Evolutionary conservation across 2,888 invertebrate species (phyloP), one percentile per base, ranked within the genome.

Genomic region (Agonopterix alstromeriana): DNA sequence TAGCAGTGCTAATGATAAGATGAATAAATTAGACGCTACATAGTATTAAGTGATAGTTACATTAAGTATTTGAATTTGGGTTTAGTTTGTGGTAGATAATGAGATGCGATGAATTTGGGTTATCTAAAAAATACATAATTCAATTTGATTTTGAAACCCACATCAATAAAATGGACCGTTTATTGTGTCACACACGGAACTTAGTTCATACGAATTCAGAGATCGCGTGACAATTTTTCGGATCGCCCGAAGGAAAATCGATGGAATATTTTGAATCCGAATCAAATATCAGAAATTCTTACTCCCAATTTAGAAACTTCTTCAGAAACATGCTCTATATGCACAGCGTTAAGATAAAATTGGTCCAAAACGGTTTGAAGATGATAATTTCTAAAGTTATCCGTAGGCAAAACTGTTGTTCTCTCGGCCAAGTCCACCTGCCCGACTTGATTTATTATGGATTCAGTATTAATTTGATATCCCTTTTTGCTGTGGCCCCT

Each of bases 381-480:
- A 75, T 76, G 83, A 85, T 87, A 80, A 86, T 86, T 83, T 83
- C 79, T 74, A 74, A 83, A 82, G 78, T 67, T 78, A 65, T 77
- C 87, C 87, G 75, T 76, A 85, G 88, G 88, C 87, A 59, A 83
- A 78, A 80, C 70, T 77, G 74, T 76, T 73, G 71, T 73, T 77
- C 77, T 75, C 72, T 76, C 73, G 73, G 78, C 75, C 70, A 64
- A 72, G 74, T 84, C 83, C 88, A 87, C 88, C 88, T 88, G 88
- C 87, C 83, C 70, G 63, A 65, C 80, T 82, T 87, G 88, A 88
- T 88, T 88, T 88, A 88, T 88, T 86, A 87, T 85, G 86, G 81
- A 88, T 87, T 87, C 87, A 85, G 79, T 83, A 88, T 86, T 88
- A 88, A 88, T 88, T 87, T 87, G 87, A 87, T 88, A 87, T 87